Conservation (phyloP, 2,888 invertebrate species). For the Tolmerus cingulatus region DNA sequence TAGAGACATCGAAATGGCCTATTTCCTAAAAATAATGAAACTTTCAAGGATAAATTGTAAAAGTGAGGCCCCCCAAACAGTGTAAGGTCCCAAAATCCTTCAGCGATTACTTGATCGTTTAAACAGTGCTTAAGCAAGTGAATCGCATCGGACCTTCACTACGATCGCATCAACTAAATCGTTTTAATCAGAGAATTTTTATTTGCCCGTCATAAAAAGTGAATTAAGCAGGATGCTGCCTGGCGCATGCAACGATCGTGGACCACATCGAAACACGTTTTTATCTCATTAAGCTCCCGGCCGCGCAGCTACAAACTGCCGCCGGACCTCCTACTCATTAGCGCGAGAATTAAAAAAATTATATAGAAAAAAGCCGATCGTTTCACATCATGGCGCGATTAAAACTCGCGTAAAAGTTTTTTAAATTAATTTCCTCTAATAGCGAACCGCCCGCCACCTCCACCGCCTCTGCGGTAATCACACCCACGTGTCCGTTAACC, state of each 20-base stretch:
- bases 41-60: background rate
- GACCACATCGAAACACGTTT: background rate
- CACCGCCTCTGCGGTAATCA: background rate
- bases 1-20: background rate
- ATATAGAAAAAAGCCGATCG: background rate
- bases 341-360: background rate
- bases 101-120: background rate
- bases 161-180: background rate
- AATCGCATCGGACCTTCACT: background rate
- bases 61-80: background rate
- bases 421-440: slow-evolving; percentile 24
- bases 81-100: background rate
- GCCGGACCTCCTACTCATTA: slow-evolving; percentile 4
- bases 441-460: background rate
- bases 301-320: background rate
- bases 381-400: background rate
- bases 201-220: background rate
- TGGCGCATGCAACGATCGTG: background rate
- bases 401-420: background rate
- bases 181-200: background rate
- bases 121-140: background rate
- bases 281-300: background rate
- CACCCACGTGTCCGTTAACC: background rate
- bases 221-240: slow-evolving; percentile 20
- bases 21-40: background rate